Evolutionary conservation across 1,140 invertebrate species (phyloP).

Genomic region (Drosophila asahinai): DNA sequence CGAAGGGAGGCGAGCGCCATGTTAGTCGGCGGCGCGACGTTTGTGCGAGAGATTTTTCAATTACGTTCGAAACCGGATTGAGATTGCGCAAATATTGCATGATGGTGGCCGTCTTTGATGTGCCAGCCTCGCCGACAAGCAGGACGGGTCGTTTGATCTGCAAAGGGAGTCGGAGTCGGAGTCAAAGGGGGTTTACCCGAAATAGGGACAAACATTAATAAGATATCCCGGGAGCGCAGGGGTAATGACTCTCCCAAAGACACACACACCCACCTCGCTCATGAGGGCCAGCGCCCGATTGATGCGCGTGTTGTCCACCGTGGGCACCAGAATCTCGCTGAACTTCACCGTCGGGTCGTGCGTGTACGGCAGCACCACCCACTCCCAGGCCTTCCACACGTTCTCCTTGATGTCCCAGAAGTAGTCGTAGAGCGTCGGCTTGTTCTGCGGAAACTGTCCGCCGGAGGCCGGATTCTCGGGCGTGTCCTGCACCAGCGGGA

Average conservation of each 20-base stretch:
- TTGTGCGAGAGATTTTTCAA: slow-evolving; percentile 76
- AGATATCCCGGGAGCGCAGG: slow-evolving; percentile 14
- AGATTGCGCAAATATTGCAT: slow-evolving; percentile 91
- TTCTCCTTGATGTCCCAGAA: slow-evolving; percentile 89
- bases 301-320: slow-evolving; percentile 92
- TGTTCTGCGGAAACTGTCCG: slow-evolving; percentile 88
- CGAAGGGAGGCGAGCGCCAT: slow-evolving; percentile 15
- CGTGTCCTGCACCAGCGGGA: slow-evolving; percentile 89
- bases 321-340: slow-evolving; percentile 94
- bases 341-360: slow-evolving; percentile 90
- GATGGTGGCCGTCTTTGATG: slow-evolving; percentile 95
- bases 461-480: slow-evolving; percentile 88
- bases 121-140: slow-evolving; percentile 95
- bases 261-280: slow-evolving; percentile 87
- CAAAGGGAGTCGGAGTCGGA: background rate
- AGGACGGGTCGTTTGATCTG: slow-evolving; percentile 91
- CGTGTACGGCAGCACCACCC: slow-evolving; percentile 90
- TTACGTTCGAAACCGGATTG: slow-evolving; percentile 89
- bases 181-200: slow-evolving; percentile 6
- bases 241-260: slow-evolving; percentile 23
- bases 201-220: slow-evolving; percentile 49
- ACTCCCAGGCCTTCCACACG: slow-evolving; percentile 94
- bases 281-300: slow-evolving; percentile 92
- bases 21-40: slow-evolving; percentile 37
- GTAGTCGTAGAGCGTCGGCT: slow-evolving; percentile 92